These are phyloP conservation scores for Venturia canescens DNA, from an alignment of 1,140 invertebrate genomes.

Conservation along the genomic window DNA sequence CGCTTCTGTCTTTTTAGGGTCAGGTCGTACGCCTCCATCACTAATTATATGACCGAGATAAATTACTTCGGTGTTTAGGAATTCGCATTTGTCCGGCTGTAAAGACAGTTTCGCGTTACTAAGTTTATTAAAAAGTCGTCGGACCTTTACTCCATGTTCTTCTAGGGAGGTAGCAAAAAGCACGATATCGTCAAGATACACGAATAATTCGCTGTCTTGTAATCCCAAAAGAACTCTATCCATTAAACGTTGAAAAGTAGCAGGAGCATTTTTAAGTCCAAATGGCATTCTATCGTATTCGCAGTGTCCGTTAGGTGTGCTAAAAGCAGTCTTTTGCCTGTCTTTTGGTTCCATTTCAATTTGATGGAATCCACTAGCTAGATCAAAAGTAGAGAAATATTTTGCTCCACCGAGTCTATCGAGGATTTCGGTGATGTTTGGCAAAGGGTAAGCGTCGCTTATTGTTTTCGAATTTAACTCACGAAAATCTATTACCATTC, in stretches of 20 bases:
- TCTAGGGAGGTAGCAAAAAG: constrained; percentile 59
- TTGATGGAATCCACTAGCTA: constrained; percentile 77
- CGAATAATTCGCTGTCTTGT: constrained; percentile 61
- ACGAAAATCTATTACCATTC: constrained; percentile 67
- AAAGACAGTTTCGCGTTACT: constrained; percentile 1
- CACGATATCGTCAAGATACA: constrained; percentile 50
- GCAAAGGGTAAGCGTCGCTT: constrained; percentile 59
- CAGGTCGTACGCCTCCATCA: background rate
- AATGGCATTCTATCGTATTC: constrained; percentile 63
- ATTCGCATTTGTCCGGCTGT: background rate
- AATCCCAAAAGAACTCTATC: constrained; percentile 55
- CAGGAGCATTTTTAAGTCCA: background rate
- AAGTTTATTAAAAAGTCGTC: constrained; percentile 4
- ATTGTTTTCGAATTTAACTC: constrained; percentile 65
- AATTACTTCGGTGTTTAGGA: constrained; percentile 4
- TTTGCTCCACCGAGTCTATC: constrained; percentile 66
- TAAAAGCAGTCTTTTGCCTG: constrained; percentile 73
- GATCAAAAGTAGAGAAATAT: constrained; percentile 71
- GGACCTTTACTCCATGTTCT: constrained; percentile 44
- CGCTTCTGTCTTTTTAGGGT: constrained; percentile 15
- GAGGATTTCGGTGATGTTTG: background rate
- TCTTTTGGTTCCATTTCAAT: constrained; percentile 69
- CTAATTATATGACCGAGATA: constrained; percentile 21
- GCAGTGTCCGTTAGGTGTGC: constrained; percentile 60
- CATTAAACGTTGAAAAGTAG: constrained; percentile 64